Base-by-base conservation (phyloP, 1,140 invertebrate genomes). In the Nephila pilipes region DNA sequence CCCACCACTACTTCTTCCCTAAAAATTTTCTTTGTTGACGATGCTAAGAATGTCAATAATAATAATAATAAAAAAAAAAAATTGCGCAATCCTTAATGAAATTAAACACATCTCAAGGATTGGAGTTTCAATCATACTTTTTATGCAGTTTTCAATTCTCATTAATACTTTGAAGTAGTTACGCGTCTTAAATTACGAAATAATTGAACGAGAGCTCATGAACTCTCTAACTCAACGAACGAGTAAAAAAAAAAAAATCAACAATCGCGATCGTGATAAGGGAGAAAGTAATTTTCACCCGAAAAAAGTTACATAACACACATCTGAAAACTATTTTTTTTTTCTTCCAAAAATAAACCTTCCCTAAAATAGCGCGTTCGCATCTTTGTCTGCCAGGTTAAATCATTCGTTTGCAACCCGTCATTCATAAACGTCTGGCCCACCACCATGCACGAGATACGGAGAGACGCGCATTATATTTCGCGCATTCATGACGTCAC, bases 361-460 rank as follows among this genome's bases (percentile, higher is more conserved):
- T 14, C 10, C 65, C 63, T 22, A 38, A 89, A 89, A 79, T 79
- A 79, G 65, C 87, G 58, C 38, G 32, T 57, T 88, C 87, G 36
- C 87, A 88, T 69, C 58, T 38, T 88, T 38, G 87, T 88, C 65
- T 89, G 65, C 65, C 46, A 65, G 69, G 32, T 79, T 90, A 60
- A 87, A 87, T 87, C 60, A 87, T 58, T 65, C 83, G 25, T n/a
- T 29, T 29, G 25, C 18, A 46, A 25, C 29, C 55, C 89, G 54
- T 90, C 89, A 90, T 90, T 90, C 89, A 90, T 80, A 90, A 90
- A 55, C 55, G 89, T 83, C 75, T 83, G 55, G 25, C 29, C 18
- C 32, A 32, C 18, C 89, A n/a, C 55, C 89, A 57, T n/a, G 32
- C 75, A 90, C 55, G 55, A 81, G 89, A 90, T 81, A 90, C 79